These are phyloP conservation scores for Colletes latitarsis DNA, from an alignment of 1,140 invertebrate species.

Conservation along the genomic window DNA sequence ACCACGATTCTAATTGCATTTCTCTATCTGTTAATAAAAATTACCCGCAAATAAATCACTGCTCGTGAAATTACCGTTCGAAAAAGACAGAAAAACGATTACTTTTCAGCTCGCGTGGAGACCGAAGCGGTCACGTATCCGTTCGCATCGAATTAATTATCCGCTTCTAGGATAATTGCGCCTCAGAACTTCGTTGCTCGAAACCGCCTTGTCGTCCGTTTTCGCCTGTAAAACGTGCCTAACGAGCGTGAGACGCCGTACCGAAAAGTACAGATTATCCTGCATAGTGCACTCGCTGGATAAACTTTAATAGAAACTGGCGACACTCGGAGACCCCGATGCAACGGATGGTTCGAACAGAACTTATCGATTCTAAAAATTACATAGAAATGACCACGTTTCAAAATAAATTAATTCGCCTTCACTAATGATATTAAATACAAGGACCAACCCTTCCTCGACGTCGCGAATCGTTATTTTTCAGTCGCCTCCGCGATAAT, in stretches of 20 bases:
- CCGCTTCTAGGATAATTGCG: neutral
- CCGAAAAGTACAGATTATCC: constrained; percentile 35
- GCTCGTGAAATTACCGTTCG: neutral
- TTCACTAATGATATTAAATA: no score
- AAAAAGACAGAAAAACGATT: no score
- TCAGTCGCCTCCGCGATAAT: neutral
- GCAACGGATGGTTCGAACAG: constrained; percentile 9
- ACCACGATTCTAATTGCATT: no score
- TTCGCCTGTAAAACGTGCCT: neutral
- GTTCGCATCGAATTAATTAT: constrained; percentile 16
- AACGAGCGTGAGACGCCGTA: neutral
- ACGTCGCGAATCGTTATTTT: neutral
- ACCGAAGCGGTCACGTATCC: no score
- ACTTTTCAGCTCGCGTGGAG: neutral
- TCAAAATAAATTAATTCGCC: no score
- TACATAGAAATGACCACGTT: no score
- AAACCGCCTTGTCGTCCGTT: neutral
- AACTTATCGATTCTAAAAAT: neutral
- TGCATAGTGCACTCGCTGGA: neutral
- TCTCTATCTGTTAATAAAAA: neutral
- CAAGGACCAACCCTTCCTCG: no score
- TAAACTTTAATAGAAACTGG: constrained; percentile 15
- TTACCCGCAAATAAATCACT: neutral
- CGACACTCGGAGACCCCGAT: neutral
- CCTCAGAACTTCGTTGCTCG: neutral